Percentiles rank a stretch among this genome's conserved stretches.
These are phyloP conservation scores for Phaedon cochleariae DNA, from an alignment of 2,888 invertebrate species.

Conservation along the genomic window DNA sequence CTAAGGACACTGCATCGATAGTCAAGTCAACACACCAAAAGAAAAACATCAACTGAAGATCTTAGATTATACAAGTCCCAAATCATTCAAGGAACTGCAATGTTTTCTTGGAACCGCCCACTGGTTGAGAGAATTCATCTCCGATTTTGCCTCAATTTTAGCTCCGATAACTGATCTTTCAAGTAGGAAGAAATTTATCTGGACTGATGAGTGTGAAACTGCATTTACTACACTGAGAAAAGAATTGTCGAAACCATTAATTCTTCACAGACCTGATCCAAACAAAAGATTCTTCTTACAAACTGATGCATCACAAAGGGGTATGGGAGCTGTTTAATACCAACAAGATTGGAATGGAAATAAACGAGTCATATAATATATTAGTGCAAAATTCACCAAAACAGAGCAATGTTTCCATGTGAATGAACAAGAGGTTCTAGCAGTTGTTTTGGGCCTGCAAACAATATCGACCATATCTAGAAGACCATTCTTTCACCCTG, in stretches of 20 bases:
- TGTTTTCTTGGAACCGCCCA: neutral
- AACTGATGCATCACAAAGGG: conserved; percentile 40
- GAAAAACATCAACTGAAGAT: neutral
- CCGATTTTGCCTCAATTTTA: neutral
- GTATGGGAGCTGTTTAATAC: conserved; percentile 43
- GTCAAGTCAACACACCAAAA: neutral
- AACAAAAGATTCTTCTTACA: conserved; percentile 36
- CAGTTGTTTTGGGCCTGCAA: conserved; percentile 44
- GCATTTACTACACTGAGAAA: conserved; percentile 31
- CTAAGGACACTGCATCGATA: neutral
- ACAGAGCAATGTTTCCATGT: conserved; percentile 39
- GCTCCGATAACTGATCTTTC: neutral
- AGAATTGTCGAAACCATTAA: conserved; percentile 26
- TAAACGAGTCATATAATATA: conserved; percentile 36
- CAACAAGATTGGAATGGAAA: conserved; percentile 20
- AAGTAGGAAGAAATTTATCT: conserved; percentile 21
- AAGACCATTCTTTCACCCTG: conserved; percentile 39
- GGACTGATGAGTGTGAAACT: conserved; percentile 24
- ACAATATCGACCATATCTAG: conserved; percentile 40
- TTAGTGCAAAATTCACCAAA: conserved; percentile 31
- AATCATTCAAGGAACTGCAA: neutral
- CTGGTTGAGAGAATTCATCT: neutral
- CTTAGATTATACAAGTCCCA: neutral
- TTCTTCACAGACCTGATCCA: conserved; percentile 37
- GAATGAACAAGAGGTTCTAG: conserved; percentile 45